Evolutionary conservation across 2,888 invertebrate genomes (phyloP).

Genomic region (Vesta saturnalis): DNA sequence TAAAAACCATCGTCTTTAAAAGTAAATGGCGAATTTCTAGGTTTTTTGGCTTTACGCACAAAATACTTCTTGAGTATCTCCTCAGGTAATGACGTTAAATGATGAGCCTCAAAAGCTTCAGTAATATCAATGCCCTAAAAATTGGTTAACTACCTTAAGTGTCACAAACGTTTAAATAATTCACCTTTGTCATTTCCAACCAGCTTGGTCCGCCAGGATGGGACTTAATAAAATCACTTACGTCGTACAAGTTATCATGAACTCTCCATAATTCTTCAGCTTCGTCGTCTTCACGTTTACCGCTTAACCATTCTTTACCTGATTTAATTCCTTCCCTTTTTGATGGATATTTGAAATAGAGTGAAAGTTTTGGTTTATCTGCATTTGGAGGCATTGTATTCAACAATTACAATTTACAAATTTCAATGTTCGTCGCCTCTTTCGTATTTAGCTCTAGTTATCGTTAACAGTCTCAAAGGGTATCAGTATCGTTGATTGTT

Average conservation of each 20-base stretch:
- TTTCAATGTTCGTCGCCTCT: too few species aligned
- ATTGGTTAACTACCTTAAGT: too few species aligned
- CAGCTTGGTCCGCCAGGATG: constrained; percentile 91
- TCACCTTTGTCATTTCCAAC: constrained; percentile 74
- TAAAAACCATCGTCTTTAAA: constrained; percentile 81
- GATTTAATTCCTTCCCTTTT: not conserved
- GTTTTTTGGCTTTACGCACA: constrained; percentile 69
- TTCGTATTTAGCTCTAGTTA: too few species aligned
- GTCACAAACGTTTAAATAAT: too few species aligned
- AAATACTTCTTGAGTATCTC: constrained; percentile 72
- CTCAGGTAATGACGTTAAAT: constrained; percentile 66
- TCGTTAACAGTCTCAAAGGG: too few species aligned
- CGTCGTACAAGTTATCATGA: constrained; percentile 82
- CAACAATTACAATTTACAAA: too few species aligned
- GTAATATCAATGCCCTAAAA: constrained; percentile 30
- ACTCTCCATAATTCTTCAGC: constrained; percentile 85
- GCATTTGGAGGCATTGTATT: not conserved
- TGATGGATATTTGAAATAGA: not conserved
- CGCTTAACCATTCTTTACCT: constrained; percentile 18
- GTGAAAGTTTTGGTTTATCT: not conserved
- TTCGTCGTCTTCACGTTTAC: constrained; percentile 67
- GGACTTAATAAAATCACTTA: constrained; percentile 77
- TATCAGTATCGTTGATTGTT: too few species aligned
- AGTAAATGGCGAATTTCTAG: constrained; percentile 77
- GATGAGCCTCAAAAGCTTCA: constrained; percentile 75